phyloP scores from a whole-genome alignment of 2,113 vertebrate genomes.

The Scartelaos histophorus region DNA sequence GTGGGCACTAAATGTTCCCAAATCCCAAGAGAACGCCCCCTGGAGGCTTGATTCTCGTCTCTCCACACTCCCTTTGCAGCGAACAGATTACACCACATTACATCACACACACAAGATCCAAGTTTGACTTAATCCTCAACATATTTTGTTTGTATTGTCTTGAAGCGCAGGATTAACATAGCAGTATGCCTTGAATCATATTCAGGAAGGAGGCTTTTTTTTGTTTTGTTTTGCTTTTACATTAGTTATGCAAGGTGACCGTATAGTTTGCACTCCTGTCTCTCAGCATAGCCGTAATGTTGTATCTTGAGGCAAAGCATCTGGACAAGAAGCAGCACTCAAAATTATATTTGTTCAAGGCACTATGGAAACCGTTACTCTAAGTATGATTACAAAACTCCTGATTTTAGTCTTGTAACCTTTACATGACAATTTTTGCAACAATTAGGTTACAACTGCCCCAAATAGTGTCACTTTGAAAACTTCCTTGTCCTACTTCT shows the following conservation, averaged over 20 bases:
- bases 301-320: not conserved
- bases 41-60: constrained; percentile 29
- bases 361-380: not conserved
- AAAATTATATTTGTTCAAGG: constrained; percentile 8
- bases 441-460: constrained; percentile 30
- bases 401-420: constrained; percentile 14
- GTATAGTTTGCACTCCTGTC: not conserved
- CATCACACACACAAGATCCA: constrained; percentile 22
- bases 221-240: not conserved
- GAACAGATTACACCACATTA: constrained; percentile 23
- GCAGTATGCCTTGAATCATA: constrained; percentile 6
- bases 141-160: constrained; percentile 19
- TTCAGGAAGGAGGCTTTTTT: not conserved
- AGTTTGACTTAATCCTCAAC: constrained; percentile 27
- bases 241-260: not conserved
- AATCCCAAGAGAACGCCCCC: constrained; percentile 17
- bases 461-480: constrained; percentile 48
- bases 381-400: not conserved
- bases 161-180: constrained; percentile 4
- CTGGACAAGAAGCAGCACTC: not conserved
- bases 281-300: not conserved
- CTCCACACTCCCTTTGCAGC: constrained; percentile 19
- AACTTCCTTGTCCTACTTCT: constrained; percentile 49
- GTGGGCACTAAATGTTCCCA: constrained; percentile 29
- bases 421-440: constrained; percentile 26